These are phyloP conservation scores for Leptopterna dolabrata DNA, from an alignment of 2,888 invertebrate species.

Conservation along the genomic window DNA sequence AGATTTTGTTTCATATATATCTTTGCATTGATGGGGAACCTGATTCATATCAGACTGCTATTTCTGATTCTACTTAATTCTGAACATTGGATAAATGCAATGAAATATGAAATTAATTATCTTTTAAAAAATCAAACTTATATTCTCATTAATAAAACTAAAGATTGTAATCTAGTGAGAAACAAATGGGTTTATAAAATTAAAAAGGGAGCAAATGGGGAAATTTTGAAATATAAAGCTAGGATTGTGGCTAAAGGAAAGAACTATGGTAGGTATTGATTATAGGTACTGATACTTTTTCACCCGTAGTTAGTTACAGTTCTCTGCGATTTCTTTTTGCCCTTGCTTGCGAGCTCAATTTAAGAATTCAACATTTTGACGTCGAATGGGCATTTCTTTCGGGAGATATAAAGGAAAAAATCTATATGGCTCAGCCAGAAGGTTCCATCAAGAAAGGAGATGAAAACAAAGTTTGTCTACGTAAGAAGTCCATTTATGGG, in stretches of 20 bases:
- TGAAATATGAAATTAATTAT: background rate
- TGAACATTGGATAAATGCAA: background rate
- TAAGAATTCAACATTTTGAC: background rate
- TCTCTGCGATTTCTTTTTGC: conserved; percentile 55
- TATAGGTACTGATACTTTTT: conserved; percentile 64
- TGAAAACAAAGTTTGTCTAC: conserved; percentile 45
- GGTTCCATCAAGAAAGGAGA: background rate
- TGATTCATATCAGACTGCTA: background rate
- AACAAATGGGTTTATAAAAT: no score
- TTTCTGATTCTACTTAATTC: background rate
- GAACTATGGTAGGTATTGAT: background rate
- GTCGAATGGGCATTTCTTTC: conserved; percentile 16
- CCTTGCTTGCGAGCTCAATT: conserved; percentile 51
- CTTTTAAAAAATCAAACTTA: background rate
- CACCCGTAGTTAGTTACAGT: conserved; percentile 15
- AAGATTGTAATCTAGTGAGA: background rate
- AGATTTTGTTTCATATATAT: no score
- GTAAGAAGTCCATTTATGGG: conserved; percentile 52
- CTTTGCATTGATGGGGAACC: background rate
- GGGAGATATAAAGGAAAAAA: background rate
- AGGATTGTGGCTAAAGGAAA: conserved; percentile 58
- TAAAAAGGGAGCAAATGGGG: no score
- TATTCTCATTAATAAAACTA: background rate
- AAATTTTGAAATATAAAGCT: no score
- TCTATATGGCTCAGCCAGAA: conserved; percentile 10